Evolutionary conservation across 2,888 invertebrate genomes (phyloP).

Genomic region (Gonocerus acuteangulatus): DNA sequence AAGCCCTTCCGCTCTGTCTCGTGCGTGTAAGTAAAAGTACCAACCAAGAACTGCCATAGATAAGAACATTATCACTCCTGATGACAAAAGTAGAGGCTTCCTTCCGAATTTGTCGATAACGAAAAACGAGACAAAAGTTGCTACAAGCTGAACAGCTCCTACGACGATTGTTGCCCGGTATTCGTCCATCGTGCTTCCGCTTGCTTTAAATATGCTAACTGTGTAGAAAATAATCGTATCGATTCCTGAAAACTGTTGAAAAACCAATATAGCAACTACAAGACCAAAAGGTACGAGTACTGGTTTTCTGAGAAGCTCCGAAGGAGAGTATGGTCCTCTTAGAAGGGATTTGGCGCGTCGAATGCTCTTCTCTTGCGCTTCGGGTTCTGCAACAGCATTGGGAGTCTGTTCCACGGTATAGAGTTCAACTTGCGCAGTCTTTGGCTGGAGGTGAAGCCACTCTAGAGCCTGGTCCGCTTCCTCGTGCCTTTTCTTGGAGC

Average conservation of each 20-base stretch:
- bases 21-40: conserved; percentile 48
- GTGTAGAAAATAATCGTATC: conserved; percentile 54
- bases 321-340: conserved; percentile 32
- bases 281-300: conserved; percentile 47
- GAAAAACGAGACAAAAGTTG: conserved; percentile 46
- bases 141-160: conserved; percentile 50
- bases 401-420: conserved; percentile 27
- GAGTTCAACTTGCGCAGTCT: conserved; percentile 32
- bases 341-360: conserved; percentile 26
- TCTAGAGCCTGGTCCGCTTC: conserved; percentile 47
- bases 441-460: conserved; percentile 46
- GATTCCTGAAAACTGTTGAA: conserved; percentile 55
- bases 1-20: conserved; percentile 36
- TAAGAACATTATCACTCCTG: conserved; percentile 50
- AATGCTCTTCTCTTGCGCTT: conserved; percentile 12
- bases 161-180: conserved; percentile 52
- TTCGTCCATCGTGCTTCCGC: conserved; percentile 49
- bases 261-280: conserved; percentile 48
- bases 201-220: conserved; percentile 51
- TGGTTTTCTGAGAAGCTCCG: conserved; percentile 37
- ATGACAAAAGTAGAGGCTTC: conserved; percentile 52
- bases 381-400: conserved; percentile 3
- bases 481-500: conserved; percentile 45
- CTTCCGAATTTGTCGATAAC: conserved; percentile 56
- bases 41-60: conserved; percentile 51